These are phyloP conservation scores for Danio albolineatus DNA, from an alignment of 2,797 vertebrate genomes.

Conservation along the genomic window DNA sequence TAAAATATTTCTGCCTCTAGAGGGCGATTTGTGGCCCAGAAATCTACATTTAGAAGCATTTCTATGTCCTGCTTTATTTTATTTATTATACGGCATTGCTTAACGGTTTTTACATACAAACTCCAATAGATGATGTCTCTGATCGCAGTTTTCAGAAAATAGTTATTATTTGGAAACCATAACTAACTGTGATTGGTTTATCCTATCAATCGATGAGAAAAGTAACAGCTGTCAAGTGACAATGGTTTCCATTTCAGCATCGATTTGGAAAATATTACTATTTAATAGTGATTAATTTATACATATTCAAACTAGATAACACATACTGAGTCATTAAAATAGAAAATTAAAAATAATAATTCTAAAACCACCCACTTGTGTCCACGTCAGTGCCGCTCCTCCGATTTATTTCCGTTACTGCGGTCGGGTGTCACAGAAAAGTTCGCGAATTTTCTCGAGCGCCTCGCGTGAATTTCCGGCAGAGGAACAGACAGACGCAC, in stretches of 20 bases:
- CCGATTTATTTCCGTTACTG: background rate
- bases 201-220: background rate
- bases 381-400: background rate
- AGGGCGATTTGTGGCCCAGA: background rate
- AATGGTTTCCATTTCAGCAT: too few relatives aligned
- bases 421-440: slow-evolving; percentile 4
- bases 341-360: background rate
- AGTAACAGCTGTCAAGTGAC: background rate
- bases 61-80: background rate
- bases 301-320: background rate
- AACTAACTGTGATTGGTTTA: background rate
- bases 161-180: too few relatives aligned
- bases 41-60: background rate
- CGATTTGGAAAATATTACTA: background rate
- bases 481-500: background rate
- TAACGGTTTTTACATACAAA: background rate
- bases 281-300: too few relatives aligned
- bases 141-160: background rate
- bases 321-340: background rate
- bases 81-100: background rate
- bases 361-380: background rate
- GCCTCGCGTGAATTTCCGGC: background rate
- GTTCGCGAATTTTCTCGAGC: slow-evolving; percentile 59
- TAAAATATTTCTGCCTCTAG: rapidly evolving
- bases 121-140: background rate